Evolutionary conservation across 2,113 vertebrate species (phyloP).

Genomic region (Brachirus orientalis): DNA sequence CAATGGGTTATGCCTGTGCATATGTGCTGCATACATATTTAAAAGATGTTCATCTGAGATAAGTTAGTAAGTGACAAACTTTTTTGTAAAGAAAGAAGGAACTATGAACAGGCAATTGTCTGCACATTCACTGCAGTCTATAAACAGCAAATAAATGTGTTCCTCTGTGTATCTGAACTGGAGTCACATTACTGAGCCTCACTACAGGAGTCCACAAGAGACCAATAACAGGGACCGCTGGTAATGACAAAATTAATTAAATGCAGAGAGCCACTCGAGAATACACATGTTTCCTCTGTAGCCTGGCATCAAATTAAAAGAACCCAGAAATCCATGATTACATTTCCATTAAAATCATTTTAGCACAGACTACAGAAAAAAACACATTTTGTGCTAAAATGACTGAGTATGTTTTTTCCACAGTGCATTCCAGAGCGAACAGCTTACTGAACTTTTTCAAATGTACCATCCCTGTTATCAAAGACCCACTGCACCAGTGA

Average conservation of each 20-base stretch:
- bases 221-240: slow-evolving; percentile 48
- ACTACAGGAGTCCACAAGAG: slow-evolving; percentile 45
- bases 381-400: neutral
- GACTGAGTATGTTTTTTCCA: no score
- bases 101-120: no score
- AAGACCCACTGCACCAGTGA: neutral
- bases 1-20: no score
- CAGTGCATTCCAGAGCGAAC: no score
- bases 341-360: slow-evolving; percentile 33
- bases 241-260: slow-evolving; percentile 62
- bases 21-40: no score
- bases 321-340: slow-evolving; percentile 29
- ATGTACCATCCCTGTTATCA: neutral
- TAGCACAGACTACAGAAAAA: neutral
- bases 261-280: slow-evolving; percentile 32
- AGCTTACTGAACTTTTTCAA: neutral
- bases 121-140: no score
- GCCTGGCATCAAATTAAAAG: slow-evolving; percentile 48
- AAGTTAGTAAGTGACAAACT: no score
- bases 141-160: slow-evolving; percentile 11
- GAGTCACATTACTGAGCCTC: slow-evolving; percentile 33
- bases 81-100: no score
- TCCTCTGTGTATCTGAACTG: slow-evolving; percentile 18
- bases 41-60: no score
- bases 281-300: slow-evolving; percentile 40